phyloP scores from a whole-genome alignment of 2,113 vertebrate species.

The Crotophaga sulcirostris region DNA sequence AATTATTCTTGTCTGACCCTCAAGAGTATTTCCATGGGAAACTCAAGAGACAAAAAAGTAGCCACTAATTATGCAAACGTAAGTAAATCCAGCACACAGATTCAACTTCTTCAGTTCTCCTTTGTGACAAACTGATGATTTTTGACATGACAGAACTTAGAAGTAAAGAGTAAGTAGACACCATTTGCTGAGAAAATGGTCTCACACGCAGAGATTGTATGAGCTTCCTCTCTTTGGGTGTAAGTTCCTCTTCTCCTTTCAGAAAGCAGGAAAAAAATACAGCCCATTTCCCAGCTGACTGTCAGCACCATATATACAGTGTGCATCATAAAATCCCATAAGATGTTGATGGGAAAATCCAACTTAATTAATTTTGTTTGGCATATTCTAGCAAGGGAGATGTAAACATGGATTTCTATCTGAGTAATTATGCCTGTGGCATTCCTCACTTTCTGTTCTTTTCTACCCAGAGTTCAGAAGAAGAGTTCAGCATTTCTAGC shows the following conservation, averaged over 20 bases:
- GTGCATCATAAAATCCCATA: background rate
- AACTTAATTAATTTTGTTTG: background rate
- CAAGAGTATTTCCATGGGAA: slow-evolving; percentile 1
- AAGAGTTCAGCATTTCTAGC: background rate
- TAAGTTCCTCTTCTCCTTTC: background rate
- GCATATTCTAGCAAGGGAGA: background rate
- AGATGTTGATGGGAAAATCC: background rate
- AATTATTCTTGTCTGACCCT: slow-evolving; percentile 16
- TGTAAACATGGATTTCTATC: background rate
- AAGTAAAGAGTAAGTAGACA: background rate
- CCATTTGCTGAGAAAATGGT: background rate
- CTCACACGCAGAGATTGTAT: background rate
- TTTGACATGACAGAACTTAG: background rate
- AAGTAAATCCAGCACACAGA: background rate
- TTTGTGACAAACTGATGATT: slow-evolving; percentile 9
- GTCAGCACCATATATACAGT: background rate
- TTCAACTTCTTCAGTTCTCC: slow-evolving; percentile 18
- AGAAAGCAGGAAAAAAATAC: background rate
- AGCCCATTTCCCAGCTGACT: background rate
- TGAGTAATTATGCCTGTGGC: background rate
- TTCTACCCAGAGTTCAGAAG: background rate
- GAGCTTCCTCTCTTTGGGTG: background rate
- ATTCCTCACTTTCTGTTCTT: background rate
- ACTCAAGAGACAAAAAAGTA: slow-evolving; percentile 35
- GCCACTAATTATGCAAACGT: background rate